A percentile compares a stretch with the other conserved stretches of the same genome.
These are phyloP conservation scores for Lasioglossum leucozonium DNA, from an alignment of 2,888 invertebrate genomes.

Conservation along the genomic window DNA sequence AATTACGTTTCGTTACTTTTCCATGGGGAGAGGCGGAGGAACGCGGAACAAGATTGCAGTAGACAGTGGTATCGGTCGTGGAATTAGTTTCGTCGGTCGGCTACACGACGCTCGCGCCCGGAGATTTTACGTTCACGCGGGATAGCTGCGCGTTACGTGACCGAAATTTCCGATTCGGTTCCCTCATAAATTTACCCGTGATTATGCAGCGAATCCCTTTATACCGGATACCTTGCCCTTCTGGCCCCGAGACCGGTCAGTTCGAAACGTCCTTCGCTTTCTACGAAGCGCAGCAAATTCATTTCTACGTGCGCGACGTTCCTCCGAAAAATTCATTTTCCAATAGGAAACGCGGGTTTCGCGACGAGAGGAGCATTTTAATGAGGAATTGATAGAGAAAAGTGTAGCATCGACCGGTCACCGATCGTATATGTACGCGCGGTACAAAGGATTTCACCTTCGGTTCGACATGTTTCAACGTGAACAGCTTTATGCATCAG, in stretches of 20 bases:
- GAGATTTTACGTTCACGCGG: conserved; percentile 63
- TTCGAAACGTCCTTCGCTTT: neutral
- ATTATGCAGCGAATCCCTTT: conserved; percentile 55
- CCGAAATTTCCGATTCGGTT: conserved; percentile 62
- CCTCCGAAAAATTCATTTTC: neutral
- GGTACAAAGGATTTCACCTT: conserved; percentile 25
- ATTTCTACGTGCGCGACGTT: too few relatives aligned
- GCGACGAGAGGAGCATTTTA: neutral
- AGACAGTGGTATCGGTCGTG: conserved; percentile 48
- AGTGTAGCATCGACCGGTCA: neutral
- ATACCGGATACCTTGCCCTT: conserved; percentile 36
- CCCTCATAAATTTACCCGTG: conserved; percentile 60
- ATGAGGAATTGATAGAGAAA: conserved; percentile 31
- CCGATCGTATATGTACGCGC: too few relatives aligned
- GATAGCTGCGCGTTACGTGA: conserved; percentile 70
- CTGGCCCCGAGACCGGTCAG: neutral
- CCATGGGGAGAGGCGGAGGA: neutral
- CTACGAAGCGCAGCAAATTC: neutral
- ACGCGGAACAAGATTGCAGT: conserved; percentile 53
- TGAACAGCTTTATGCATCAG: conserved; percentile 58
- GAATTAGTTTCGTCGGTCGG: conserved; percentile 63
- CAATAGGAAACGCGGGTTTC: neutral
- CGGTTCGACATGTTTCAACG: conserved; percentile 25
- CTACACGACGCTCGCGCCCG: conserved; percentile 1
- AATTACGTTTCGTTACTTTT: conserved; percentile 62